phyloP scores from a whole-genome alignment of 2,888 invertebrate genomes.

The Coleophora deauratella region DNA sequence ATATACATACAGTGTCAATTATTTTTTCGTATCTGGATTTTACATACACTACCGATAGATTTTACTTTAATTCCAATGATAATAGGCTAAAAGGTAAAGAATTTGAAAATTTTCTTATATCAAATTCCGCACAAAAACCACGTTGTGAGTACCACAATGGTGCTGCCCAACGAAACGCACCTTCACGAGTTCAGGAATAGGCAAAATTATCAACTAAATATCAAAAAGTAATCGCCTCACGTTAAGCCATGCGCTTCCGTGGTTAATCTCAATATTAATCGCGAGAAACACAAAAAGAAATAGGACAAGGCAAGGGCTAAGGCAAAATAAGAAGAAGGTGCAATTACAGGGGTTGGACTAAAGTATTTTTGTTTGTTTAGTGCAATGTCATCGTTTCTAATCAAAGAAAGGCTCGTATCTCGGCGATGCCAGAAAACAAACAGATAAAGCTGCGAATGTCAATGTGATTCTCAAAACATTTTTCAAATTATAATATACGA shows the following conservation, averaged over 20 bases:
- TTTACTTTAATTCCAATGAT: background rate
- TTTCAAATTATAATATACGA: conserved; percentile 28
- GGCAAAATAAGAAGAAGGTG: conserved; percentile 65
- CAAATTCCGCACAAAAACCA: conserved; percentile 43
- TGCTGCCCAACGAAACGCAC: conserved; percentile 65
- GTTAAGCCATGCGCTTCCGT: conserved; percentile 60
- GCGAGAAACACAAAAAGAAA: conserved; percentile 30
- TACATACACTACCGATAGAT: conserved; percentile 14
- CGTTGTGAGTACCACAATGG: conserved; percentile 64
- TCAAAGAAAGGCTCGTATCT: conserved; percentile 45
- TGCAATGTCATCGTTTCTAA: conserved; percentile 34
- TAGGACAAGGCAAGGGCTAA: conserved; percentile 55
- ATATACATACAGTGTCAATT: conserved; percentile 3
- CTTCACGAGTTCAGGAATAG: conserved; percentile 32
- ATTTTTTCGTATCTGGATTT: conserved; percentile 17
- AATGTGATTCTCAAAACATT: conserved; percentile 37
- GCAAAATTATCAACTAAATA: conserved; percentile 31
- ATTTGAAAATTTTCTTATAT: conserved; percentile 44
- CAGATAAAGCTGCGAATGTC: conserved; percentile 66
- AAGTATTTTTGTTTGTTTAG: conserved; percentile 32
- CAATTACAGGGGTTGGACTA: conserved; percentile 42
- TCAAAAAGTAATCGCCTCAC: conserved; percentile 32
- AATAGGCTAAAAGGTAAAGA: conserved; percentile 12
- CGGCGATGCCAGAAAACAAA: conserved; percentile 75
- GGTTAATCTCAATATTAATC: conserved; percentile 53